Base-by-base conservation (phyloP, 1,140 invertebrate genomes). In the Drosophila sturtevanti region DNA sequence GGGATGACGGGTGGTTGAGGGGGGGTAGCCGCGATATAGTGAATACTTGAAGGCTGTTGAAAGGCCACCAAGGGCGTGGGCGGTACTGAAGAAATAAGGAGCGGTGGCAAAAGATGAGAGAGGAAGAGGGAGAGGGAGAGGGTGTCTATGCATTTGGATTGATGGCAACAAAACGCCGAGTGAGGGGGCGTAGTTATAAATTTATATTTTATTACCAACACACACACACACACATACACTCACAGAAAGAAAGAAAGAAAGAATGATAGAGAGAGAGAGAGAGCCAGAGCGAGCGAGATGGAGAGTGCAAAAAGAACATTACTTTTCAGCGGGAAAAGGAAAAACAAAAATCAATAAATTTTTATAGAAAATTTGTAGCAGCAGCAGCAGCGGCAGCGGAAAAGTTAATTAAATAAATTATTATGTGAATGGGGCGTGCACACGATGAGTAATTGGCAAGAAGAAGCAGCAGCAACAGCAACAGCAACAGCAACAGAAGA, bases 321-420 rank as follows among this genome's bases (percentile, higher is more conserved):
- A 78, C 54, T 58, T 65, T 24, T 54, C 35, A 24, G 11, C 9
- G 22, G 27, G 18, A 24, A 27, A 18, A 60, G 12, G 14, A 55
- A 63, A 24, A 77, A 77, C 58, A 81, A 70, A 73, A 87, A 89
- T 89, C 79, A 87, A 82, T 89, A 84, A 69, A 79, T 73, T 73
- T 80, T 77, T 80, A 84, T 80, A 89, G 80, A 89, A 75, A 77
- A 72, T 87, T 87, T 89, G 77, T 80, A 84, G 84, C 77, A 86
- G 16, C 16, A 48, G n/a, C 41, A 2, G 18, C 41, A n/a, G 16
- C 41, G 10, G 41, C 16, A 48, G 79, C 79, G 85, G 86, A 89
- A 89, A 89, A 89, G 80, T 89, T 89, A 89, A 89, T 89, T 89
- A 89, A 89, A 89, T 89, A 89, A 89, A 89, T 89, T 89, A 89